Evolutionary conservation across 1,140 invertebrate genomes (phyloP).

Genomic region (Chrysomallon squamiferum): DNA sequence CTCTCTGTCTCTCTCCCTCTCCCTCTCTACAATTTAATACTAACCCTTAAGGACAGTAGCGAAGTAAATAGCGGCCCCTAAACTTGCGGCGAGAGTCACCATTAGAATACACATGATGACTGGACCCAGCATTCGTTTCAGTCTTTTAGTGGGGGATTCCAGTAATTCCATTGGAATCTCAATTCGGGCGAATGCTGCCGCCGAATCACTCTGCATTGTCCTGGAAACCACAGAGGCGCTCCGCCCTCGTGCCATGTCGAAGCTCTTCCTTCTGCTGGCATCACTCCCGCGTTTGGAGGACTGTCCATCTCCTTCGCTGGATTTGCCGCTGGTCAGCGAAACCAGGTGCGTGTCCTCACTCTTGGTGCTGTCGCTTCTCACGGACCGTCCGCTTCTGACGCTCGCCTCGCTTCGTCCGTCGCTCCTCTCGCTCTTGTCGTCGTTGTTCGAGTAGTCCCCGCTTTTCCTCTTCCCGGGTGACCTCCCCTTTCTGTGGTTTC

Average conservation of each 20-base stretch:
- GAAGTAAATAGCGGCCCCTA: conserved; percentile 18
- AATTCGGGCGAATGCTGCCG: neutral
- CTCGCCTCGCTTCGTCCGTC: neutral
- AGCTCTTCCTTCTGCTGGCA: neutral
- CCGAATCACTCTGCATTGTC: neutral
- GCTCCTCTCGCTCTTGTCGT: neutral
- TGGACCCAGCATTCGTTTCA: conserved; percentile 7
- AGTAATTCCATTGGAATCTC: conserved; percentile 13
- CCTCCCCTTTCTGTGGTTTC: neutral
- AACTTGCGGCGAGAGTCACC: conserved; percentile 7
- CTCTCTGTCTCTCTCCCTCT: conserved; percentile 4
- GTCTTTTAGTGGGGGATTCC: conserved; percentile 1
- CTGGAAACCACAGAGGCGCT: neutral
- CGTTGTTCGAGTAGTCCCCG: neutral
- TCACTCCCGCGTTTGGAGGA: neutral
- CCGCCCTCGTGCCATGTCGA: neutral
- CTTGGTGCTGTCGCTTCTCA: neutral
- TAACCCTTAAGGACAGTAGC: conserved; percentile 20
- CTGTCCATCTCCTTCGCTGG: neutral
- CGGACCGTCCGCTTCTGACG: neutral
- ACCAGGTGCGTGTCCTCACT: neutral
- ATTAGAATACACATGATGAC: conserved; percentile 13
- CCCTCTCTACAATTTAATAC: too few relatives aligned
- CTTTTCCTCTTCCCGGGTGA: neutral
- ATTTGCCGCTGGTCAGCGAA: neutral